Base-by-base conservation (phyloP, 2,113 vertebrate species). In the Myxocyprinus asiaticus region DNA sequence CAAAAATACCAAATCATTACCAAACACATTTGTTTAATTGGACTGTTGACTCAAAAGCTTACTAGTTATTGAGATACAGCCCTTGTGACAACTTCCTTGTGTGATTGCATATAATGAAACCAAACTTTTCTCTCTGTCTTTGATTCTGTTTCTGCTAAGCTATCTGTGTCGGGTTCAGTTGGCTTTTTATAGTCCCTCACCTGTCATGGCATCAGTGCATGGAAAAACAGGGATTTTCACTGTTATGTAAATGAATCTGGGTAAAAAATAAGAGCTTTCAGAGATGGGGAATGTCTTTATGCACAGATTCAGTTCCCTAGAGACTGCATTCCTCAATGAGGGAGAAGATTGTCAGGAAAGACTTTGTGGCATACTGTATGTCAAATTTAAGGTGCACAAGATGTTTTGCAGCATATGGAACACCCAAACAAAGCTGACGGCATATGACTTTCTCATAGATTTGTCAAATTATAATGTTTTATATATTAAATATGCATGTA, bases 171-270 rank as follows among this genome's bases (percentile, higher is more conserved):
- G 22, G 71, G 84, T 84, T 89, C 82, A 79, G 81, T 79, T 80
- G 69, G 71, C 79, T 88, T 89, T 89, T 89, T 88, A 84, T 86
- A 87, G 76, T 69, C 66, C 84, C 83, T 86, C 79, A 77, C 87
- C 22, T 33, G 84, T 87, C 72, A 84, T 78, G 85, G 84, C 83
- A 76, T 67, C 63, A 83, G 76, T 76, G 67, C 83, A 71, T 68
- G 72, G 64, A 80, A 85, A 85, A 82, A 83, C 68, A 74, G 82
- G 79, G 56, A 81, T 80, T 81, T 81, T 82, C 76, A 64, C 84
- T 85, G 78, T 89, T 89, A 88, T 84, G 82, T 83, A 87, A 90
- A 33, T 33, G 22, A 33, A 33, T 1, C 22, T 88, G 88, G 68
- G 74, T 44, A 47, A 5, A 43, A 33, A 33, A 33, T 3, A 33